phyloP scores from a whole-genome alignment of 1,140 invertebrate genomes.

The Archegozetes longisetosus region DNA sequence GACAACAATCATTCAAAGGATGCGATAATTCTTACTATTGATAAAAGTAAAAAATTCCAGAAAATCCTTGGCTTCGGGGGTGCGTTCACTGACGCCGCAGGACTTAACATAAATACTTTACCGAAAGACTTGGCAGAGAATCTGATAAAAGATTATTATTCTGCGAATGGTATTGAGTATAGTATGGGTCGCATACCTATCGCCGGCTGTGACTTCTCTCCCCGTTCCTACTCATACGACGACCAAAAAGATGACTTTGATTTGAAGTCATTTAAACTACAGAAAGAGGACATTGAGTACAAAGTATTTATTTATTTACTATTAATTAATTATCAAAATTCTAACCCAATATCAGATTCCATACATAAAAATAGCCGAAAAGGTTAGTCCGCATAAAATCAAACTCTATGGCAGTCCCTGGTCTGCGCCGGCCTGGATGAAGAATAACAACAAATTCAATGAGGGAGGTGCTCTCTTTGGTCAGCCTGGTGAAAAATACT shows the following conservation, averaged over 20 bases:
- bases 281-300: conserved; percentile 44
- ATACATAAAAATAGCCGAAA: conserved; percentile 37
- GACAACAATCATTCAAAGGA: background rate
- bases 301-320: conserved; percentile 37
- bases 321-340: background rate
- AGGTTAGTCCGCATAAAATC: conserved; percentile 30
- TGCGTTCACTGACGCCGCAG: conserved; percentile 67
- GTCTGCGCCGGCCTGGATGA: conserved; percentile 86
- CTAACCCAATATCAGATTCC: conserved; percentile 52
- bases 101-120: conserved; percentile 50
- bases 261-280: conserved; percentile 46
- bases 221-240: conserved; percentile 47
- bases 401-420: conserved; percentile 53
- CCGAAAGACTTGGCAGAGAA: conserved; percentile 36
- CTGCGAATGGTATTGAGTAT: conserved; percentile 41
- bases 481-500: conserved; percentile 41
- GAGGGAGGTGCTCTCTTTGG: conserved; percentile 40
- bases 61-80: conserved; percentile 58
- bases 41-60: conserved; percentile 25
- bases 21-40: conserved; percentile 17
- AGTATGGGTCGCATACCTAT: conserved; percentile 59
- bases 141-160: conserved; percentile 16
- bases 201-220: conserved; percentile 64
- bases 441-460: conserved; percentile 47
- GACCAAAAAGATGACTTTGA: conserved; percentile 40